Evolutionary conservation across 2,113 vertebrate genomes (phyloP), one percentile per base, ranked within the genome.

Genomic region (Syngnathoides biaculeatus): DNA sequence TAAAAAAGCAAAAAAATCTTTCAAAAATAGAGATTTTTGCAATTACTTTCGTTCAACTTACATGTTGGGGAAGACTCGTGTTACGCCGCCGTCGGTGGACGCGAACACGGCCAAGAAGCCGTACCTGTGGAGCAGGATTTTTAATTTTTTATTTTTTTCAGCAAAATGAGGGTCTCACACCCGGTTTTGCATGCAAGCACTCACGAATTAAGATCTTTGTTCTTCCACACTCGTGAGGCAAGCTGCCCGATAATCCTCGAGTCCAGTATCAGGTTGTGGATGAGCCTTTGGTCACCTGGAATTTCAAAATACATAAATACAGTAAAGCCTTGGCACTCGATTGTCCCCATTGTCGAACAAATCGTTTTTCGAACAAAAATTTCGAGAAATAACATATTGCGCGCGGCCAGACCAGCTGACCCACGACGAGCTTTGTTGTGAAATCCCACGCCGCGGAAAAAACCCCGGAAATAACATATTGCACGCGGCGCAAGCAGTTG

Each of bases 101-200:
- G 96, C 95, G 0, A 98, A 99, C 53, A 98, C 93, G n/a, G 97
- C 95, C 84, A 98, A 89, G 75, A 99, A 95, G 77, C 97, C 98
- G 50, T 98, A 98, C 86, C 97, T 99, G 89, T 68, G 79, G 26
- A 5, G 78, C 24, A 67, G 77, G 63, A 8, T 1, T 13, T 12
- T 64, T n/a, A n/a, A n/a, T n/a, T n/a, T n/a, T n/a, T n/a, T n/a
- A n/a, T n/a, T 59, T 69, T 9, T 69, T 1, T 57, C 1, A 60
- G 38, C 39, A 17, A 24, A 14, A 8, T 5, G 12, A 15, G 61
- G 11, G 20, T n/a, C 59, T 22, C 38, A 3, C 2, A 22, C 55
- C 27, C 14, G 12, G 11, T n/a, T 60, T 39, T 13, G 9, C 20
- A 22, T 24, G 22, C 20, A 45, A 48, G 7, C 26, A 71, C 90